phyloP scores from a whole-genome alignment of 1,140 invertebrate genomes.

The Drosophila auraria region DNA sequence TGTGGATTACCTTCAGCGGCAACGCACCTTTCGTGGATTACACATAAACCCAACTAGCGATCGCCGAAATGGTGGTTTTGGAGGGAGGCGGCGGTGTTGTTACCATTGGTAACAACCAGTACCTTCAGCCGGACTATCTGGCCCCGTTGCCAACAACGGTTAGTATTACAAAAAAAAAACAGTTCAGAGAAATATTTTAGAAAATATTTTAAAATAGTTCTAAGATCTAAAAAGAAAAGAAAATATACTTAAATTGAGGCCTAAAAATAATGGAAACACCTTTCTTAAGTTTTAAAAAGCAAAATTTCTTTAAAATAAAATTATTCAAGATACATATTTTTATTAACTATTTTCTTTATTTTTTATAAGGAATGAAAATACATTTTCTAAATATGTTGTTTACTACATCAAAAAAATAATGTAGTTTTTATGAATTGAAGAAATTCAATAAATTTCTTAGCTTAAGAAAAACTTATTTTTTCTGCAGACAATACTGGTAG shows the following conservation, averaged over 20 bases:
- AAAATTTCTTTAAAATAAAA: background rate
- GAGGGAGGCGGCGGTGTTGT: constrained; percentile 94
- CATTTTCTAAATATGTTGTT: background rate
- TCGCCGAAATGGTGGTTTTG: constrained; percentile 92
- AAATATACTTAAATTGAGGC: background rate
- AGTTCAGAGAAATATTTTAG: background rate
- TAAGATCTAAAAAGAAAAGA: background rate
- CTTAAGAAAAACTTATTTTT: too few species aligned
- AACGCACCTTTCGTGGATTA: constrained; percentile 65
- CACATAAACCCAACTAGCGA: constrained; percentile 24
- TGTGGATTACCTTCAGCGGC: constrained; percentile 45
- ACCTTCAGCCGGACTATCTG: constrained; percentile 96
- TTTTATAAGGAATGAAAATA: background rate
- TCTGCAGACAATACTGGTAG: too few species aligned
- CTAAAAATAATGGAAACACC: background rate
- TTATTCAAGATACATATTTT: background rate
- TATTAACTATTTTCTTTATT: background rate
- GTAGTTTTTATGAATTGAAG: too few species aligned
- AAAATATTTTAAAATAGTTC: background rate
- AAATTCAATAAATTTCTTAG: too few species aligned
- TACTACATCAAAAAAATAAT: background rate
- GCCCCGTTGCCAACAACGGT: constrained; percentile 96
- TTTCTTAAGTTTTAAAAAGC: background rate
- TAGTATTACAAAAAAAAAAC: constrained; percentile 86
- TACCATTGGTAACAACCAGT: constrained; percentile 95